Base-by-base conservation (phyloP, 2,888 invertebrate genomes). In the Melinaea marsaeus region DNA sequence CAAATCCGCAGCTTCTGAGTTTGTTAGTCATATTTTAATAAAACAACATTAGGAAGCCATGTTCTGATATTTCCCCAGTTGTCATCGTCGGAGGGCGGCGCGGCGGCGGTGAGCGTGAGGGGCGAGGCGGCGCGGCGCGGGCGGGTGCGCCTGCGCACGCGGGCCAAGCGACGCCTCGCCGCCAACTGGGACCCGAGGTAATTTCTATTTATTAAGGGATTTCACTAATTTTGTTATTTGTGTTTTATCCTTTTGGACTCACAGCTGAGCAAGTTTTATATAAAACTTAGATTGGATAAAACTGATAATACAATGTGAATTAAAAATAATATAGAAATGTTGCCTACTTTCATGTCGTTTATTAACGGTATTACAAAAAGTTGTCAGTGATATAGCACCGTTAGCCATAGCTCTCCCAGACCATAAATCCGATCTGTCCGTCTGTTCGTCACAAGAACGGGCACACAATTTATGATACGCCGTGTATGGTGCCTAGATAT, bases 171-270 rank as follows among this genome's bases (percentile, higher is more conserved):
- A 68, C 79, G 88, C 70, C 75, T 90, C 0, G 78, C 85, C 13
- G 87, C 89, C 11, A 89, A 85, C 70, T 90, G 90, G 90, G 89
- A 90, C 67, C 83, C 88, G 1, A 90, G 90, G 90, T 89, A 71
- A 67, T 45, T 46, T 33, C 45, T 55, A 9, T 42, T 42, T 42
- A 42, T 11, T 9, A 42, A 9, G 2, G 9, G 9, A 2, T 42
- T 42, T 34, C 37, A 35, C n/a, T 5, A 55, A 13, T 13, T 45
- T 6, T 37, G 37, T 9, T 42, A 9, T 42, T 42, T 9, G 11
- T 42, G 3, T 42, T 3, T 42, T 42, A 42, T 9, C 6, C 7
- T 42, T 42, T 42, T 42, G 7, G 2, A 37, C 7, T 37, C 7
- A 37, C 37, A 6, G 4, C 37, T 37, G 7, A 37, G 37, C 5